These are phyloP conservation scores for Pentalonia nigronervosa DNA, from an alignment of 1,140 invertebrate genomes.

Conservation along the genomic window DNA sequence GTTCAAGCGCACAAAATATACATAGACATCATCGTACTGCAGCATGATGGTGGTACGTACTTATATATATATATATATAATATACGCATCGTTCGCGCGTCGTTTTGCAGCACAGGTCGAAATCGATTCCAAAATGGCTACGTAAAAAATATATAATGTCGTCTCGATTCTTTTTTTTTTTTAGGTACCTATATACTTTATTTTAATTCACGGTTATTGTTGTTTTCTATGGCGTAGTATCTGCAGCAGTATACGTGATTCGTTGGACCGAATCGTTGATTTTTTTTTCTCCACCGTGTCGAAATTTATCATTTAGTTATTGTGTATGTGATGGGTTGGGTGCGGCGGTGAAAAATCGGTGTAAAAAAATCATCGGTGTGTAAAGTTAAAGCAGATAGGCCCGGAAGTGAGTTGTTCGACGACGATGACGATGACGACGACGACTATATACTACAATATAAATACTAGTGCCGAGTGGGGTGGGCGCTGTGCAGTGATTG, in stretches of 20 bases:
- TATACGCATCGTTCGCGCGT: neutral
- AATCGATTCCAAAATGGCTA: conserved; percentile 48
- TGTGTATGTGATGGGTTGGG: conserved; percentile 45
- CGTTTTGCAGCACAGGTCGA: neutral
- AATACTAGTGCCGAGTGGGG: neutral
- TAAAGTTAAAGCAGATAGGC: conserved; percentile 41
- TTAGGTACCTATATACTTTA: neutral
- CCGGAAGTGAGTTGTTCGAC: conserved; percentile 50
- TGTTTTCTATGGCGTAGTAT: conserved; percentile 42
- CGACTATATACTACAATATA: neutral
- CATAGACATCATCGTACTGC: neutral
- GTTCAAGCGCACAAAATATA: conserved; percentile 11
- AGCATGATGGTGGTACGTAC: neutral
- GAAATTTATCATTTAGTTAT: conserved; percentile 51
- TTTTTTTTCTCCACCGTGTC: conserved; percentile 46
- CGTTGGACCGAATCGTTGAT: conserved; percentile 52
- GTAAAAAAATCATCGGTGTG: conserved; percentile 51
- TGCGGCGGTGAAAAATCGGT: conserved; percentile 52
- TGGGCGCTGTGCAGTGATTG: conserved; percentile 44
- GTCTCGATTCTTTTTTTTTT: conserved; percentile 24
- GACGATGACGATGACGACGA: neutral
- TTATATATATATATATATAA: neutral
- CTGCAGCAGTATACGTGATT: neutral
- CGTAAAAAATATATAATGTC: neutral
- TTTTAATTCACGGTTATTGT: conserved; percentile 51